These are phyloP conservation scores for Lycaon pictus DNA, from an alignment of 2,113 vertebrate species.

Conservation along the genomic window DNA sequence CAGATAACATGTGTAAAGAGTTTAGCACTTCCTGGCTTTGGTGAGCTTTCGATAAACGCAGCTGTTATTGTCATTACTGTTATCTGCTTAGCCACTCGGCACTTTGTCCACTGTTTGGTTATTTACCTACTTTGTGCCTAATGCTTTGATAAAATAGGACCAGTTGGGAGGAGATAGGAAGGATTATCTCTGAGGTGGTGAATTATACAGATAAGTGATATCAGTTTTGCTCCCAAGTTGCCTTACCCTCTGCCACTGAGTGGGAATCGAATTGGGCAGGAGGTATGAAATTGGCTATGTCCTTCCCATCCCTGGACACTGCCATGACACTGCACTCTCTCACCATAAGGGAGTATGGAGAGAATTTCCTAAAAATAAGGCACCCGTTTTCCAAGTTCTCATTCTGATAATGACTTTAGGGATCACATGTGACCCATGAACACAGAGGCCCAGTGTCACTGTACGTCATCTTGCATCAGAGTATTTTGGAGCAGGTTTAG, in stretches of 20 bases:
- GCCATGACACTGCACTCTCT: background rate
- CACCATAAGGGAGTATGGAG: background rate
- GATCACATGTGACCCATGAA: background rate
- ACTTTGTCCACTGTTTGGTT: background rate
- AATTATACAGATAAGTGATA: background rate
- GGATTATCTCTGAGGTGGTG: background rate
- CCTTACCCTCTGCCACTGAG: background rate
- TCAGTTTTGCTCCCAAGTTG: background rate
- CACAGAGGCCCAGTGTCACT: accelerated
- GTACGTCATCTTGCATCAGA: accelerated
- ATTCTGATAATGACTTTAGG: background rate
- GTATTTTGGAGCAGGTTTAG: background rate
- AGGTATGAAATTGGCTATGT: background rate
- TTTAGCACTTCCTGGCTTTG: background rate
- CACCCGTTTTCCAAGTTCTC: background rate
- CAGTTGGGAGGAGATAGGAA: background rate
- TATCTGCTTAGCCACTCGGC: background rate
- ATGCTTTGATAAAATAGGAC: slow-evolving; percentile 10
- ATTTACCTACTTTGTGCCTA: background rate
- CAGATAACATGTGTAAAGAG: background rate
- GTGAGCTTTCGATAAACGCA: accelerated
- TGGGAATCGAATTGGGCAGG: background rate
- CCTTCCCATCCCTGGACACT: background rate
- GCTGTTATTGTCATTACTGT: background rate
- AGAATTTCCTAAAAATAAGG: background rate